Base-by-base conservation (phyloP, 2,888 invertebrate species). In the Dolichopus griseipennis region DNA sequence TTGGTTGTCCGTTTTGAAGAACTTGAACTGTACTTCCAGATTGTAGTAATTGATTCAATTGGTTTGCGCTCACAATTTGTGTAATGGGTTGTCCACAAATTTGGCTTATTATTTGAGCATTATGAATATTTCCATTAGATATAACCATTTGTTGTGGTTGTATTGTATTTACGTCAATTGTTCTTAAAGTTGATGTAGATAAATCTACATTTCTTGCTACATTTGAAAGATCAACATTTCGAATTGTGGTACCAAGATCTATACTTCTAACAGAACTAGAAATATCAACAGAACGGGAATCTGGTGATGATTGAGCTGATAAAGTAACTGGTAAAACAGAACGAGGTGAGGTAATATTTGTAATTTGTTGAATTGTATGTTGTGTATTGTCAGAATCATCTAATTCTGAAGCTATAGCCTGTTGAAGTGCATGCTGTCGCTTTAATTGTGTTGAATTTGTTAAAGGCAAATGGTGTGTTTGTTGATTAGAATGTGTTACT, bases 81-180 rank as follows among this genome's bases (percentile, higher is more conserved):
- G 80, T 77, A 66, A 81, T 71, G 70, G 79, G 81, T 20, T 80
- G 76, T 7, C 77, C 77, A 73, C 82, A 82, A 6, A 79, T 77
- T 6, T 81, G 77, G 64, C 80, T 81, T 64, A 82, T 76, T 6
- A 81, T 77, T 70, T 81, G 81, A 6, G 80, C 79, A 73, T 81
- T 82, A 64, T 74, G 72, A 21, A 72, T 67, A 67, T 73, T 72
- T 18, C 73, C 71, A 69, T 73, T 74, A 6, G 81, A 78, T 66
- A 82, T 73, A 2, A 82, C 78, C 69, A 81, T 78, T 75, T 81
- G 81, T 69, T 79, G 80, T 21, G 78, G 76, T 69, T 77, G 68
- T 12, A 74, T 67, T 3, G 73, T 73, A 18, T 52, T n/a, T 15
- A 52, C 18, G 18, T 52, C 52, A 6, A 52, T 52, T 18, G 9